Conservation (phyloP, 2,113 vertebrate genomes). For the Delphinus delphis region DNA sequence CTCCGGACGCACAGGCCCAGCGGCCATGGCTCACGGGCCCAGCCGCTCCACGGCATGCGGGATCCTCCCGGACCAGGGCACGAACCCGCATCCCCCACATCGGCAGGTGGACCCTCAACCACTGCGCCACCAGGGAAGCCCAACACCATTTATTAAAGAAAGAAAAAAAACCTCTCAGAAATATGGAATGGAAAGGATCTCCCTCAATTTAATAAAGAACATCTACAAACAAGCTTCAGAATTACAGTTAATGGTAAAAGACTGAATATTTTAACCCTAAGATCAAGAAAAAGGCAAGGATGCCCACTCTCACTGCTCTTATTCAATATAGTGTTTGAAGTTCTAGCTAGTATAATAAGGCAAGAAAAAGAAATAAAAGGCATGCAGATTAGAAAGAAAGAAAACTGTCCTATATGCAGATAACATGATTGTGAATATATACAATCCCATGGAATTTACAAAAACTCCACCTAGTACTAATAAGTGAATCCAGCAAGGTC, state of each 20-base stretch:
- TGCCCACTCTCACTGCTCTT: background rate
- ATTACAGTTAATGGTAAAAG: background rate
- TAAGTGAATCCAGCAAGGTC: background rate
- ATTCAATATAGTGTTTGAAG: background rate
- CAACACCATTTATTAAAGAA: background rate
- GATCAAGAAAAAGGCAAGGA: background rate
- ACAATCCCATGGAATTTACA: background rate
- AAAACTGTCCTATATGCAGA: background rate
- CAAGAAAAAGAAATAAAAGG: background rate
- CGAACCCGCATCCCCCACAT: too few relatives aligned
- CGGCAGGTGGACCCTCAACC: too few relatives aligned
- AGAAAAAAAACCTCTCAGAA: background rate
- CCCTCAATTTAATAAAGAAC: background rate
- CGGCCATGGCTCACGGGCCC: too few relatives aligned
- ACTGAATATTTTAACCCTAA: background rate
- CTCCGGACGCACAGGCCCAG: too few relatives aligned
- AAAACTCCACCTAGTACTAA: background rate
- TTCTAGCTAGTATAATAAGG: background rate
- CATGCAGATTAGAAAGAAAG: background rate
- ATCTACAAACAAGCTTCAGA: background rate
- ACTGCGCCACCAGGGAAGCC: too few relatives aligned
- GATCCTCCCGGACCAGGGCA: too few relatives aligned
- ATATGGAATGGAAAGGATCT: background rate
- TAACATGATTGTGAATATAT: background rate
- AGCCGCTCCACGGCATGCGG: too few relatives aligned